Conservation (phyloP, 30 jellyfish, hydroid and myxozoan species). For the Aurelia sp. region DNA sequence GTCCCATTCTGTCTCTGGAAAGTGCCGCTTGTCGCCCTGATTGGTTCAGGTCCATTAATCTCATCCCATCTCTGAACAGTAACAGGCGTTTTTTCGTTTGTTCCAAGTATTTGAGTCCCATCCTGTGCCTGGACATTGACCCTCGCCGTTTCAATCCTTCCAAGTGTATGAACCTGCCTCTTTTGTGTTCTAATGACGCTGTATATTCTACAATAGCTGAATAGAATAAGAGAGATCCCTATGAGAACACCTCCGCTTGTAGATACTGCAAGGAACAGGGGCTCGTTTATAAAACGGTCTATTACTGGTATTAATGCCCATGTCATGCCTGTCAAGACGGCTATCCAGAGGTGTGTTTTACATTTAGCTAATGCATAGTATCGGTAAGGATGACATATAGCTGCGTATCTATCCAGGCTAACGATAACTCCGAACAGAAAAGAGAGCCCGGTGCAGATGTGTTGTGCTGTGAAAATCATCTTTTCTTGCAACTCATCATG, state of each 20-base stretch:
- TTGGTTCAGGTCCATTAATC: no score
- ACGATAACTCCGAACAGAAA: constrained; percentile 5
- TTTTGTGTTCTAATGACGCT: neutral
- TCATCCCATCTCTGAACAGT: no score
- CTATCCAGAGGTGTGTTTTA: neutral
- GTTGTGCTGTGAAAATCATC: neutral
- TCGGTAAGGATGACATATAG: constrained; percentile 18
- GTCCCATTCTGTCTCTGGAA: no score
- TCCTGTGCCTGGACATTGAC: no score
- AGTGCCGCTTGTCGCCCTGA: no score
- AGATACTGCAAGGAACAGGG: neutral
- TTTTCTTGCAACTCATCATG: neutral
- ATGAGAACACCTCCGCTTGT: neutral
- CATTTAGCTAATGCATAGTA: neutral
- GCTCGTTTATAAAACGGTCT: neutral
- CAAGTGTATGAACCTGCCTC: neutral
- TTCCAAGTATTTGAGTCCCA: no score
- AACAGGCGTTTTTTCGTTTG: no score
- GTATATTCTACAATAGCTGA: neutral
- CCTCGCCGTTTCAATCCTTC: neutral
- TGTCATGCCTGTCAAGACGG: neutral
- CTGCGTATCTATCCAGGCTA: constrained; percentile 17
- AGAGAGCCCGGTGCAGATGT: constrained; percentile 3
- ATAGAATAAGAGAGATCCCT: neutral
- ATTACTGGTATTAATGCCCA: neutral